phyloP scores from a whole-genome alignment of 2,797 vertebrate species.

The Lepilemur ruficaudatus region DNA sequence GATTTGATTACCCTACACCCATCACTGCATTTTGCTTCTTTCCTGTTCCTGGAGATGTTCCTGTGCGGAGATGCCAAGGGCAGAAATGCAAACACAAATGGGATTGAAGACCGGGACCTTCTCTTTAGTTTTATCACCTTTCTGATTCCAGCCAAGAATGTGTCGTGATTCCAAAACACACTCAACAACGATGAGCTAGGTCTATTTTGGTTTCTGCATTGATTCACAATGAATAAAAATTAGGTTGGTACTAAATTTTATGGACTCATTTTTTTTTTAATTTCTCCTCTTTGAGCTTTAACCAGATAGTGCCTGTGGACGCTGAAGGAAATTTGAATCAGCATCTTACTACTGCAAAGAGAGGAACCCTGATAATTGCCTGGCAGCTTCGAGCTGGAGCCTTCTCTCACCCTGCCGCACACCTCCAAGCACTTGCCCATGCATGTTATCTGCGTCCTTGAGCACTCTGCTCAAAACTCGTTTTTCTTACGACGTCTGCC shows the following conservation, averaged over 20 bases:
- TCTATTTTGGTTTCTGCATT: conserved; percentile 64
- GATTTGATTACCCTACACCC: neutral
- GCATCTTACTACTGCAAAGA: neutral
- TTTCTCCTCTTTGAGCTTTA: conserved; percentile 60
- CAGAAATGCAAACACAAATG: neutral
- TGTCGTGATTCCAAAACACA: conserved; percentile 62
- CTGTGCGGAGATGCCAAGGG: neutral
- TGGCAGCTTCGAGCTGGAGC: neutral
- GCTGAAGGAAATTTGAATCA: conserved; percentile 12
- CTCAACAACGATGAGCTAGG: conserved; percentile 46
- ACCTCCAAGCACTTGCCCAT: neutral
- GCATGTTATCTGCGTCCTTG: neutral
- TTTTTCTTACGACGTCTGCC: neutral
- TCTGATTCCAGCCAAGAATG: conserved; percentile 66
- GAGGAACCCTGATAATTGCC: neutral
- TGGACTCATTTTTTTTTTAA: conserved; percentile 42
- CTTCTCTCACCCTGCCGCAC: neutral
- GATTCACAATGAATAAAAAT: conserved; percentile 63
- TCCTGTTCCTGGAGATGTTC: neutral
- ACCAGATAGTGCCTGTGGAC: neutral
- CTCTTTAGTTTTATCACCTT: conserved; percentile 66
- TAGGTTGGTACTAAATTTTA: conserved; percentile 66
- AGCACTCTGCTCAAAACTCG: neutral
- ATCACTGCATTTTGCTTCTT: neutral
- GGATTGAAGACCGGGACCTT: conserved; percentile 47